Evolutionary conservation across 1,140 invertebrate genomes (phyloP), one percentile per base, ranked within the genome.

Genomic region (Odontomachus brunneus): DNA sequence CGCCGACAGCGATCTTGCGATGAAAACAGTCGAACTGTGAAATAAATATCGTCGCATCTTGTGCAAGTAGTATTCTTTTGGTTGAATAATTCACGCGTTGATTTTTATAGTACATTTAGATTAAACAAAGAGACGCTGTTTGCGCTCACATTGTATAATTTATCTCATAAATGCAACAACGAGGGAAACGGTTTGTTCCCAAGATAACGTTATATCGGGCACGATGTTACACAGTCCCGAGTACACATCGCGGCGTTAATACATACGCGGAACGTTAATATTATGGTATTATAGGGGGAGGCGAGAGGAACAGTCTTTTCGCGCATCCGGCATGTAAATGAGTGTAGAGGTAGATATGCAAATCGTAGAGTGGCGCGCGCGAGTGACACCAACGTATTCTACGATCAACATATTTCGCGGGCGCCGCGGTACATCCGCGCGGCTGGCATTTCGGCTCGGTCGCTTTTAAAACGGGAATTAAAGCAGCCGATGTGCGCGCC

Each of bases 301-400:
- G 22, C 22, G 29, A 38, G 29, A 38, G 26, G 12, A 69, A 44
- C 19, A 57, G 65, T 48, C 75, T 80, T 80, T 80, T 80, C 65
- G 75, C 69, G 63, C 51, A 53, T 48, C 55, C 75, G 67, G 51
- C 63, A 80, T 80, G 75, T 80, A 80, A 80, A 80, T 80, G 75
- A 69, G 71, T 44, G 75, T 69, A 69, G 22, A 69, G 65, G 24
- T 38, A 80, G 75, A 71, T 80, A 80, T 80, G 75, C 51, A 80
- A 80, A 80, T 80, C 33, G 51, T 26, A 57, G 29, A 33, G 29
- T 5, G 3, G 38, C 3, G 4, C 51, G 38, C 3, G 9, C 65
- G 65, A 80, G 75, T 80, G 75, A 80, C 75, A 71, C 75, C 33
- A 51, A 44, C 33, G 24, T 80, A 71, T 80, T 71, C 65, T 80